Conservation (phyloP, 2,113 vertebrate genomes). For the Callopanchax toddi region DNA sequence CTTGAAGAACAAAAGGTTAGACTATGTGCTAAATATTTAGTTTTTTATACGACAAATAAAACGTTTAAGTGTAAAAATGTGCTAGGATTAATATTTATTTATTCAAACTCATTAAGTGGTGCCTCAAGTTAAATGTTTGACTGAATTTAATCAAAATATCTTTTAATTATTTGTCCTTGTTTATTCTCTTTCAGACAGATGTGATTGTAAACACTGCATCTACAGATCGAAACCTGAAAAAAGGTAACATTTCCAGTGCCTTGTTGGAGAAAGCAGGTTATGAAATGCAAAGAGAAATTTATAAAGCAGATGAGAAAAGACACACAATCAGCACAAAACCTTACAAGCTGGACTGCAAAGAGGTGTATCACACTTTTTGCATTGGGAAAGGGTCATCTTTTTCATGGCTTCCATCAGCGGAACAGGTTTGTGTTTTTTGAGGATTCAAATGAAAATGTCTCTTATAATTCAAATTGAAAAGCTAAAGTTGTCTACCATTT, state of each 20-base stretch:
- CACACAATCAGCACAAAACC: constrained; percentile 46
- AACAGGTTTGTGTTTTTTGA: too few species aligned
- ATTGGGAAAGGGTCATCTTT: rapidly evolving
- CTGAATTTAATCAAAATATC: too few species aligned
- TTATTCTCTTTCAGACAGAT: constrained; percentile 71
- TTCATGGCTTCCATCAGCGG: rapidly evolving
- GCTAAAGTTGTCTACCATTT: not conserved
- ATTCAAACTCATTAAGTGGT: too few species aligned
- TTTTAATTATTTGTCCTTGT: not conserved
- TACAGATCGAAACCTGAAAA: rapidly evolving
- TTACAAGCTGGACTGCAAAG: constrained; percentile 27
- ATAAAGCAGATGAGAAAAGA: rapidly evolving
- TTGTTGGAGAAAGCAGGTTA: constrained; percentile 70
- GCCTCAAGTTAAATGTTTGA: too few species aligned
- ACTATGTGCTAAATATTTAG: not conserved
- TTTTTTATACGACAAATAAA: too few species aligned
- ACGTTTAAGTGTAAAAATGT: not conserved
- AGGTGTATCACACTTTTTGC: constrained; percentile 75
- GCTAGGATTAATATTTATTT: not conserved
- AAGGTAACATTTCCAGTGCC: constrained; percentile 3
- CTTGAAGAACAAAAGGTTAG: constrained; percentile 82
- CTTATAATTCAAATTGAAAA: not conserved
- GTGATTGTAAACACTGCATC: constrained; percentile 80
- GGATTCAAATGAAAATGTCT: too few species aligned
- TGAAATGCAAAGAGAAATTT: constrained; percentile 56